Evolutionary conservation across 2,888 invertebrate species (phyloP).

Genomic region (Macrophya alboannulata): DNA sequence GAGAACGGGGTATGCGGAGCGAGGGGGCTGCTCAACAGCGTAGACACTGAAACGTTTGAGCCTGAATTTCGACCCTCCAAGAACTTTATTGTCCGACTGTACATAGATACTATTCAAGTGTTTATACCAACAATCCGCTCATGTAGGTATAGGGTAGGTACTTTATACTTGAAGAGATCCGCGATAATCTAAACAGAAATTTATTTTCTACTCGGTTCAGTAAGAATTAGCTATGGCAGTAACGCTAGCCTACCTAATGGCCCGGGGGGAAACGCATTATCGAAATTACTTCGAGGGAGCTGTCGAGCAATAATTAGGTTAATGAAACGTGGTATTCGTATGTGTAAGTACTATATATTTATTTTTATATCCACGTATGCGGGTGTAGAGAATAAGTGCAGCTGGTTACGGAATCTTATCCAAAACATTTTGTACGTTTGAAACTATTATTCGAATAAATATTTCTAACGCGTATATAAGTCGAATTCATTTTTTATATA

Average conservation of each 20-base stretch:
- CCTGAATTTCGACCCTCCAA: too few relatives aligned
- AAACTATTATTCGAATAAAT: background rate
- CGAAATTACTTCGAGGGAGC: conserved; percentile 27
- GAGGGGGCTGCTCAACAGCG: too few relatives aligned
- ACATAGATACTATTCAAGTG: background rate
- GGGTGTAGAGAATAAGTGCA: background rate
- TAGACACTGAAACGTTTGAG: too few relatives aligned
- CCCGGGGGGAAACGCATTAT: conserved; percentile 16
- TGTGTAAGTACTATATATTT: background rate
- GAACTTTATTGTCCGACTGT: too few relatives aligned
- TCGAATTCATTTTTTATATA: too few relatives aligned
- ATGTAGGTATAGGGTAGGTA: background rate
- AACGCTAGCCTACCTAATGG: conserved; percentile 10
- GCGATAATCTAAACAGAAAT: background rate
- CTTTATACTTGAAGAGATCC: background rate
- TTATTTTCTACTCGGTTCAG: background rate
- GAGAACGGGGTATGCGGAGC: too few relatives aligned
- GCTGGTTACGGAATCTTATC: background rate
- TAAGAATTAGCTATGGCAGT: background rate
- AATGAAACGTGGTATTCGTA: background rate
- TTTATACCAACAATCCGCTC: background rate
- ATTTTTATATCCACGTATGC: background rate
- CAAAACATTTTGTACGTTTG: background rate
- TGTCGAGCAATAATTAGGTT: conserved; percentile 18
- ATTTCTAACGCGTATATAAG: background rate